These are phyloP conservation scores for Corythornis cristatus DNA, from an alignment of 2,113 vertebrate genomes.

Conservation along the genomic window DNA sequence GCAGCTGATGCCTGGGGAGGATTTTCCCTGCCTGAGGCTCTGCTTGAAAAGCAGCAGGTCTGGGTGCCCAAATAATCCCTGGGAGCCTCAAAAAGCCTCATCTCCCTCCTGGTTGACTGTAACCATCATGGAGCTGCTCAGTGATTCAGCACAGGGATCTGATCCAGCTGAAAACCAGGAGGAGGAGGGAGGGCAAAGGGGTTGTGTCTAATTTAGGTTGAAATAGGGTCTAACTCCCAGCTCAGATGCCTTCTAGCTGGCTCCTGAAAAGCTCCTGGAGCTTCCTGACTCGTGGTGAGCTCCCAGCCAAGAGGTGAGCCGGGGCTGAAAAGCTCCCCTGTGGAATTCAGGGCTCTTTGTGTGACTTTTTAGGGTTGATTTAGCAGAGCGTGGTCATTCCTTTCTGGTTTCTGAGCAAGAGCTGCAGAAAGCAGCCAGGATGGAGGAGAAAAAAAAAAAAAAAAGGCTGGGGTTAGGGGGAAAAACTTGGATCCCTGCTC, in stretches of 20 bases:
- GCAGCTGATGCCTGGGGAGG: neutral
- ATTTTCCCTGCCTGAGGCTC: neutral
- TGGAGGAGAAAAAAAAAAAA: neutral
- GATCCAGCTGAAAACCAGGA: neutral
- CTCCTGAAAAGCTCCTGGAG: neutral
- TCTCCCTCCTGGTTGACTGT: neutral
- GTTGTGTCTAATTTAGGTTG: neutral
- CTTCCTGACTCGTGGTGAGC: neutral
- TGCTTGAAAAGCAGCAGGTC: neutral
- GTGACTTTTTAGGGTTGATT: neutral
- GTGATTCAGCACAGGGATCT: neutral
- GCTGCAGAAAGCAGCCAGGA: neutral
- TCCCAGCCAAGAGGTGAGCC: neutral
- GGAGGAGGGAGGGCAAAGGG: rapidly evolving
- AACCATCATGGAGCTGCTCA: neutral
- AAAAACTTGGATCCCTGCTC: neutral
- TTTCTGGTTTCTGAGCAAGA: neutral
- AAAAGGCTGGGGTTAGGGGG: neutral
- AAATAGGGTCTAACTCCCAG: neutral
- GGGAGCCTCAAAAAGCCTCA: neutral
- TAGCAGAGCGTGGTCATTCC: neutral
- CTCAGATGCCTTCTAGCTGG: neutral
- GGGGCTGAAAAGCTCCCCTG: neutral
- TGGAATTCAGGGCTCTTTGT: neutral
- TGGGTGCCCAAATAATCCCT: neutral